phyloP scores from a whole-genome alignment of 92 coral and sea anemone species.

The Umimayanthus kanabou region DNA sequence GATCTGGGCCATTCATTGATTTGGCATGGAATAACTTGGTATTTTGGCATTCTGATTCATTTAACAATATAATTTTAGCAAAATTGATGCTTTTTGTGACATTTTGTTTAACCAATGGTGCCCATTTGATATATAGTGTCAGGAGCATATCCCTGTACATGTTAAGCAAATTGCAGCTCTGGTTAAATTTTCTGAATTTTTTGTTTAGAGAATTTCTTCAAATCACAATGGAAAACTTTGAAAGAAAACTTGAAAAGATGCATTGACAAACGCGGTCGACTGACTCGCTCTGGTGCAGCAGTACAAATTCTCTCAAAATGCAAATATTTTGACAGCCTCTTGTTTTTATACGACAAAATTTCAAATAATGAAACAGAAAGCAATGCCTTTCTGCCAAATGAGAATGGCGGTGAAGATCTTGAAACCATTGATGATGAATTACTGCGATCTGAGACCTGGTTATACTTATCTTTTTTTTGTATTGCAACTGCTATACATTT shows the following conservation, averaged over 20 bases:
- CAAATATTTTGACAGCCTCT: conserved; percentile 43
- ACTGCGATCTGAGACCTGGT: too few species aligned
- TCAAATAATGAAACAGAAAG: too few species aligned
- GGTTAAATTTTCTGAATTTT: conserved; percentile 21
- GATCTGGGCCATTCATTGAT: conserved; percentile 16
- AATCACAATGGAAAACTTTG: conserved; percentile 33
- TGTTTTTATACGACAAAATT: too few species aligned
- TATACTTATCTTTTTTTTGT: too few species aligned
- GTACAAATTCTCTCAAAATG: conserved; percentile 42
- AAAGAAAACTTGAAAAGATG: conserved; percentile 43
- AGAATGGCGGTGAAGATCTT: too few species aligned
- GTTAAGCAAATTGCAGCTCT: conserved; percentile 14
- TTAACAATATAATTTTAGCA: too few species aligned
- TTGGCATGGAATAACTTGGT: conserved; percentile 14
- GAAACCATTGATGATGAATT: too few species aligned
- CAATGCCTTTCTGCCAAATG: too few species aligned
- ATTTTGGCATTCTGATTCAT: conserved; percentile 7
- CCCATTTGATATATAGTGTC: conserved; percentile 16
- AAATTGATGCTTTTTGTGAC: too few species aligned
- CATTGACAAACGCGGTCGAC: conserved; percentile 36
- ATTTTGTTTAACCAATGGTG: background rate
- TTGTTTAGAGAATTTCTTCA: conserved; percentile 32
- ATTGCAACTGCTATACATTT: too few species aligned
- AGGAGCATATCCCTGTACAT: conserved; percentile 7
- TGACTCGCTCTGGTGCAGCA: conserved; percentile 46